Evolutionary conservation across 2,113 vertebrate genomes (phyloP).

Genomic region (Eubucco bourcierii): DNA sequence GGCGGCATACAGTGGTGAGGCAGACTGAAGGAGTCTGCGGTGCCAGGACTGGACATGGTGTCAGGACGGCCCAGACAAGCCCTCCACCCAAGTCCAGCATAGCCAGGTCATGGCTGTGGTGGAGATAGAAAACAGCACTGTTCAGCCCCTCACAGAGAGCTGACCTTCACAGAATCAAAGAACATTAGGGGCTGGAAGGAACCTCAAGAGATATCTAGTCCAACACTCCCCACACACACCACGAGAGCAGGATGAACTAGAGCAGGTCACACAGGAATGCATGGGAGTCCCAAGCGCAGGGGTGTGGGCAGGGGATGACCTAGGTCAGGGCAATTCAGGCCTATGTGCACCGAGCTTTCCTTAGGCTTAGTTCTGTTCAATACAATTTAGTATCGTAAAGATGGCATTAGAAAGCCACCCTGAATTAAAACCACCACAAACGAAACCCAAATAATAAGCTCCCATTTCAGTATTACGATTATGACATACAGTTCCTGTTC

Average conservation of each 20-base stretch:
- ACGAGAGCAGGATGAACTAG: too few species aligned
- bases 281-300: background rate
- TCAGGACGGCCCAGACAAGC: fast-evolving
- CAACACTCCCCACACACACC: too few species aligned
- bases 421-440: background rate
- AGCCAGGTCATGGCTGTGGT: fast-evolving
- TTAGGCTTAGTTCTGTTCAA: background rate
- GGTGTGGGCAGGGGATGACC: background rate
- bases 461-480: background rate
- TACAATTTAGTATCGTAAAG: background rate
- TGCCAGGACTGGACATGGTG: fast-evolving
- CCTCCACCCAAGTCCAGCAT: fast-evolving
- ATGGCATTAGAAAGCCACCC: background rate
- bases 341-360: background rate
- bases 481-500: background rate
- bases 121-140: fast-evolving
- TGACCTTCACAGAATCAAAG: background rate
- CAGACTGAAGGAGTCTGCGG: fast-evolving
- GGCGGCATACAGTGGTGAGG: fast-evolving
- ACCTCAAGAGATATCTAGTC: too few species aligned
- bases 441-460: background rate
- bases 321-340: background rate
- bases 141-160: fast-evolving
- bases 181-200: too few species aligned
- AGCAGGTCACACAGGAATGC: too few species aligned